Percentiles rank a stretch among this genome's conserved stretches.
Conservation (phyloP, 2,113 vertebrate species). For the Oriolus oriolus region DNA sequence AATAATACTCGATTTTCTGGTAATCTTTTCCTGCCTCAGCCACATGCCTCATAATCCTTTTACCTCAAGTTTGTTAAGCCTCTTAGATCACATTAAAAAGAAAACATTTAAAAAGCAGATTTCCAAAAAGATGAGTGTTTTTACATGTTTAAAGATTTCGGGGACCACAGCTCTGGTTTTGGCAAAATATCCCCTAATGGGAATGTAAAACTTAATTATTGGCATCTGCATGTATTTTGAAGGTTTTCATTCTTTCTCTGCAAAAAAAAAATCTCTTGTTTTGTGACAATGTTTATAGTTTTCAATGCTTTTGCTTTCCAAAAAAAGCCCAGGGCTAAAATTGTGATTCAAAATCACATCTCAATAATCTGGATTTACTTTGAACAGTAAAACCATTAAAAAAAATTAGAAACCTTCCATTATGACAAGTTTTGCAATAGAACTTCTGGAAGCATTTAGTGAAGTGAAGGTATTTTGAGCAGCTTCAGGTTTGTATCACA, state of each 20-base stretch:
- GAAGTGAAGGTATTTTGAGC: background rate
- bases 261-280: background rate
- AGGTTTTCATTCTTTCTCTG: background rate
- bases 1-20: background rate
- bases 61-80: background rate
- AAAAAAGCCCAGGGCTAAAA: background rate
- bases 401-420: background rate
- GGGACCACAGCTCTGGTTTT: background rate
- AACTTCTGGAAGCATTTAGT: background rate
- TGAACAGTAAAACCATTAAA: background rate
- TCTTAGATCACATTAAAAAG: background rate
- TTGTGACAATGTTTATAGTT: background rate
- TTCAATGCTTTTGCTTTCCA: background rate
- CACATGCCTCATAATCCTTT: background rate
- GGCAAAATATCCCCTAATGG: background rate
- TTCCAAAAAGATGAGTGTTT: background rate
- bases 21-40: background rate
- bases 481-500: background rate
- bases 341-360: background rate
- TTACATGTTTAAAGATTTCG: background rate
- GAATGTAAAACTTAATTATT: background rate
- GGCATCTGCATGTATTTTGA: background rate
- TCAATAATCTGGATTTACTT: background rate
- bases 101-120: background rate
- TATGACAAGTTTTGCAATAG: background rate